phyloP scores from a whole-genome alignment of 1,140 invertebrate genomes.

The Drosophila orena region DNA sequence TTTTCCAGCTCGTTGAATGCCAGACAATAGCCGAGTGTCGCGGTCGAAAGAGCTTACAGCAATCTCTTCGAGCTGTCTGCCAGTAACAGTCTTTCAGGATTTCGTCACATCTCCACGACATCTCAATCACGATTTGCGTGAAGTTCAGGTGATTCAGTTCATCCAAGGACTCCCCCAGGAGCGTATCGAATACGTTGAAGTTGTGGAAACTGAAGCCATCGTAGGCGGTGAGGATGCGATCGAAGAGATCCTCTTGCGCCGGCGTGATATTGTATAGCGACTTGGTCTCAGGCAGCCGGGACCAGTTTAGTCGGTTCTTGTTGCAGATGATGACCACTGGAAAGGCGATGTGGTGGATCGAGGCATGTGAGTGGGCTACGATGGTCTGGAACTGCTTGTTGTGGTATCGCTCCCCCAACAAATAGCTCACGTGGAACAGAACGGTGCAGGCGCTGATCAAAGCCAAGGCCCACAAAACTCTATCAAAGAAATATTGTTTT shows the following conservation, averaged over 20 bases:
- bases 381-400: conserved; percentile 64
- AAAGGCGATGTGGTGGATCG: conserved; percentile 66
- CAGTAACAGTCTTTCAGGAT: conserved; percentile 52
- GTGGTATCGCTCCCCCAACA: conserved; percentile 50
- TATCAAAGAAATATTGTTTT: not conserved
- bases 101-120: conserved; percentile 74
- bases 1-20: conserved; percentile 66
- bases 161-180: conserved; percentile 19
- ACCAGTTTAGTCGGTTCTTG: conserved; percentile 76
- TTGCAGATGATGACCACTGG: conserved; percentile 76
- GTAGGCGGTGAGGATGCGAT: conserved; percentile 52
- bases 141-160: conserved; percentile 70
- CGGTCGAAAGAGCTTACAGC: conserved; percentile 61
- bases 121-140: conserved; percentile 53
- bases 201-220: conserved; percentile 46
- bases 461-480: conserved; percentile 51
- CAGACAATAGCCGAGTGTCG: conserved; percentile 51
- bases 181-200: conserved; percentile 51
- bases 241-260: conserved; percentile 32
- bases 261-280: conserved; percentile 35
- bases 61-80: conserved; percentile 41
- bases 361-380: conserved; percentile 48
- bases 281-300: conserved; percentile 50
- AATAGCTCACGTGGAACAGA: conserved; percentile 56
- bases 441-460: conserved; percentile 40